A percentile compares a stretch with the other conserved stretches of the same genome.
Evolutionary conservation across 2,888 invertebrate species (phyloP).

Genomic region (Pasiphila rectangulata): DNA sequence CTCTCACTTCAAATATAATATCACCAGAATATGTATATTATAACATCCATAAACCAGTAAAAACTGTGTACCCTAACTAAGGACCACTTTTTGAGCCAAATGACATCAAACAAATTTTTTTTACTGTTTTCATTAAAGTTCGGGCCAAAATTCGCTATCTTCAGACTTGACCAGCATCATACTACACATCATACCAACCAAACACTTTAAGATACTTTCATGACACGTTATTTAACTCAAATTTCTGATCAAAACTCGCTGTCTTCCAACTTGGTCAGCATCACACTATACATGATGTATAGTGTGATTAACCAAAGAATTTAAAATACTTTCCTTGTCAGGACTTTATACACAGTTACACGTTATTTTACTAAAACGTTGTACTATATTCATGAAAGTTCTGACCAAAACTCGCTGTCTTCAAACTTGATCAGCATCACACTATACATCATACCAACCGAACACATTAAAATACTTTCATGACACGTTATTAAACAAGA

Average conservation of each 20-base stretch:
- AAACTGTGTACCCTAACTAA: no score
- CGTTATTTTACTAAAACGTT: conserved; percentile 54
- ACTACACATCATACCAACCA: conserved; percentile 53
- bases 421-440: conserved; percentile 8
- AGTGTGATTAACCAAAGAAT: conserved; percentile 46
- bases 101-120: no score
- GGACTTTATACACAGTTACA: no score
- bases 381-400: no score
- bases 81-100: no score
- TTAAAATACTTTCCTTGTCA: conserved; percentile 71
- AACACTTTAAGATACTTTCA: conserved; percentile 67
- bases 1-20: no score
- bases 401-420: not conserved
- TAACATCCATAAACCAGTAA: no score
- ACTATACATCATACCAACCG: conserved; percentile 54
- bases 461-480: conserved; percentile 67
- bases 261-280: conserved; percentile 8
- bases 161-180: conserved; percentile 8
- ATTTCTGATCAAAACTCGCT: conserved; percentile 19
- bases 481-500: conserved; percentile 56
- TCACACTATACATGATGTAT: conserved; percentile 55
- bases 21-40: no score
- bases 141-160: not conserved
- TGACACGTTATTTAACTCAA: conserved; percentile 56
- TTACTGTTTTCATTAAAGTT: no score